Percentiles rank a stretch among this genome's conserved stretches.
phyloP scores from a whole-genome alignment of 2,797 vertebrate species.

The Siniperca undulata region DNA sequence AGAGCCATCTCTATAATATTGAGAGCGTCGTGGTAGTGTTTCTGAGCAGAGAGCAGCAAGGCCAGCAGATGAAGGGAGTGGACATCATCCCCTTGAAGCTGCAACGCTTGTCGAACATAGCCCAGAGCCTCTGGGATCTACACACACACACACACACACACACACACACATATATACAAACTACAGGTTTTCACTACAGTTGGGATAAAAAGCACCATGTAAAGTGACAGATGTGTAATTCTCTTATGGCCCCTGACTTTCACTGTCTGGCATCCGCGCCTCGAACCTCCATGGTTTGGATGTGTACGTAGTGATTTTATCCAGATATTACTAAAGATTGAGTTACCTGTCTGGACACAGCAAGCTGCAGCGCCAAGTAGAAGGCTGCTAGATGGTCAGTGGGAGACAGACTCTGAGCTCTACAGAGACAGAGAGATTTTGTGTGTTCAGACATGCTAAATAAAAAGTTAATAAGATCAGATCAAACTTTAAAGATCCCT shows the following conservation, averaged over 20 bases:
- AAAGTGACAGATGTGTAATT: conserved; percentile 4
- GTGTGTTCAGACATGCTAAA: conserved; percentile 38
- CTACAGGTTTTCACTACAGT: conserved; percentile 62
- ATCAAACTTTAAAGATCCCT: conserved; percentile 53
- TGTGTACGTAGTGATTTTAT: neutral
- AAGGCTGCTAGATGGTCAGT: conserved; percentile 96
- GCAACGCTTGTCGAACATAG: conserved; percentile 96
- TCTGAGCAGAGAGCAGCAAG: conserved; percentile 95
- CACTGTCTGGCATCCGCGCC: neutral
- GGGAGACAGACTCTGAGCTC: conserved; percentile 96
- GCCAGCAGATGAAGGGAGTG: conserved; percentile 97
- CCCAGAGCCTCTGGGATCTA: conserved; percentile 98
- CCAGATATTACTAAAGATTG: neutral
- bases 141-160: conserved; percentile 59
- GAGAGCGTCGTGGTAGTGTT: conserved; percentile 96
- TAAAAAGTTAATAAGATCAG: conserved; percentile 48
- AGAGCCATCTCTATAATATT: conserved; percentile 99
- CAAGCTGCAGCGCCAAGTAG: conserved; percentile 96
- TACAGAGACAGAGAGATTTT: conserved; percentile 63
- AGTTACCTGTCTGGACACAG: conserved; percentile 97
- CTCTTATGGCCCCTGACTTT: neutral
- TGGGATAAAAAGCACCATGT: conserved; percentile 22
- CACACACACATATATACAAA: conserved; percentile 23
- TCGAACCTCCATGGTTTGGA: neutral
- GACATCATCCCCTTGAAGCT: conserved; percentile 96